phyloP scores from a whole-genome alignment of 2,797 vertebrate species.

The Odontamblyopus lacepedii region DNA sequence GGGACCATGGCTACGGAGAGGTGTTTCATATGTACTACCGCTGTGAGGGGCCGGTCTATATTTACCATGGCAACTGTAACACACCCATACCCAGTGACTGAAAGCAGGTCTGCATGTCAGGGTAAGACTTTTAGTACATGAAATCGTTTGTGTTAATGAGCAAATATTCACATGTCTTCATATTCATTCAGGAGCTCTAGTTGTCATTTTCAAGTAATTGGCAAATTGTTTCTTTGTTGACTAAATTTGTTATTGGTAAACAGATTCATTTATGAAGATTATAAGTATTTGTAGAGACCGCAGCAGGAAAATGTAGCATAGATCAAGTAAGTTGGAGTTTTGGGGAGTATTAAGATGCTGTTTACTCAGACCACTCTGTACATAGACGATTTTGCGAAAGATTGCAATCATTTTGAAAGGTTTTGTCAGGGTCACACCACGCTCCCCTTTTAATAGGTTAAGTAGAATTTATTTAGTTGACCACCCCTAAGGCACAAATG shows the following conservation, averaged over 20 bases:
- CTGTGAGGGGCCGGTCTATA: conserved; percentile 85
- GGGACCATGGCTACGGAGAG: conserved; percentile 90
- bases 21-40: conserved; percentile 90
- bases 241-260: too few species aligned
- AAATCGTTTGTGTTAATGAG: not conserved
- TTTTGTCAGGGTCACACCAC: too few species aligned
- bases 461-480: too few species aligned
- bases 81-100: conserved; percentile 87
- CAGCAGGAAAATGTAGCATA: too few species aligned
- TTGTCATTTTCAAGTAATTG: too few species aligned
- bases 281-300: too few species aligned
- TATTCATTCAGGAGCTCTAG: not conserved
- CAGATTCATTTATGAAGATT: too few species aligned
- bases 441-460: too few species aligned
- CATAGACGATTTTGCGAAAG: too few species aligned
- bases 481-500: not conserved
- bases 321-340: not conserved
- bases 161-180: not conserved
- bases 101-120: conserved; percentile 31
- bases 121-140: not conserved
- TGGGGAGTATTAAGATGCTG: not conserved
- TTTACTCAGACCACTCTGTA: too few species aligned
- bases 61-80: conserved; percentile 97
- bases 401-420: too few species aligned
- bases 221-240: too few species aligned